Percentiles rank a stretch among this genome's conserved stretches.
These are phyloP conservation scores for Heliconius congener DNA, from an alignment of 1,140 invertebrate genomes.

Conservation along the genomic window DNA sequence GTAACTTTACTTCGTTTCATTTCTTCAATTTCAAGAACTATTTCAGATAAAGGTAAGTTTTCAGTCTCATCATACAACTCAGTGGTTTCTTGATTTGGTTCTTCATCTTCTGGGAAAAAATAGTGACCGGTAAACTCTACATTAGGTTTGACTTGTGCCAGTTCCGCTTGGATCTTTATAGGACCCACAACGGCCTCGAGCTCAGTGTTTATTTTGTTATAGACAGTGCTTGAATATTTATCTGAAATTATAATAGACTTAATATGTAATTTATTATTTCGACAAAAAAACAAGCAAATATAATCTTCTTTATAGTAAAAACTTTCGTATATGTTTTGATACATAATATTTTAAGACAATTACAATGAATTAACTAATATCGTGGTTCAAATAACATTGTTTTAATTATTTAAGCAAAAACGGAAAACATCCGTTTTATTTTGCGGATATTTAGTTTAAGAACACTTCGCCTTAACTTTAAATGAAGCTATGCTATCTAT, in stretches of 20 bases:
- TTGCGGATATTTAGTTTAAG: too few species aligned
- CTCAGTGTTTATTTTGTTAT: constrained; percentile 32
- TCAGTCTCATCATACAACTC: constrained; percentile 20
- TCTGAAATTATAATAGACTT: constrained; percentile 45
- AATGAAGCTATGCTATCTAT: too few species aligned
- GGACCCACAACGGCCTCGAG: constrained; percentile 46
- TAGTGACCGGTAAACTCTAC: constrained; percentile 69
- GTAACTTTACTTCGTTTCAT: constrained; percentile 58
- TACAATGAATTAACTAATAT: too few species aligned
- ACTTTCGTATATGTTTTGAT: too few species aligned
- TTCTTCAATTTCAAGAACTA: constrained; percentile 59
- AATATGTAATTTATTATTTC: too few species aligned
- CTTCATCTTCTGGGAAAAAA: constrained; percentile 71
- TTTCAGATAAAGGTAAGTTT: neutral
- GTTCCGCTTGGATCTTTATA: constrained; percentile 63
- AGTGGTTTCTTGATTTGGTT: constrained; percentile 34
- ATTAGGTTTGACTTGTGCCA: constrained; percentile 58
- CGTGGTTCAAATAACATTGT: too few species aligned
- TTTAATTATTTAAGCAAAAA: too few species aligned
- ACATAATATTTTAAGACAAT: too few species aligned
- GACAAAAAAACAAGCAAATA: too few species aligned
- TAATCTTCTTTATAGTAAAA: too few species aligned
- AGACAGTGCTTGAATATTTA: constrained; percentile 41
- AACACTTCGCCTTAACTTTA: too few species aligned
- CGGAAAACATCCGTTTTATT: too few species aligned